phyloP scores from a whole-genome alignment of 2,113 vertebrate species.

The Thamnaconus septentrionalis region DNA sequence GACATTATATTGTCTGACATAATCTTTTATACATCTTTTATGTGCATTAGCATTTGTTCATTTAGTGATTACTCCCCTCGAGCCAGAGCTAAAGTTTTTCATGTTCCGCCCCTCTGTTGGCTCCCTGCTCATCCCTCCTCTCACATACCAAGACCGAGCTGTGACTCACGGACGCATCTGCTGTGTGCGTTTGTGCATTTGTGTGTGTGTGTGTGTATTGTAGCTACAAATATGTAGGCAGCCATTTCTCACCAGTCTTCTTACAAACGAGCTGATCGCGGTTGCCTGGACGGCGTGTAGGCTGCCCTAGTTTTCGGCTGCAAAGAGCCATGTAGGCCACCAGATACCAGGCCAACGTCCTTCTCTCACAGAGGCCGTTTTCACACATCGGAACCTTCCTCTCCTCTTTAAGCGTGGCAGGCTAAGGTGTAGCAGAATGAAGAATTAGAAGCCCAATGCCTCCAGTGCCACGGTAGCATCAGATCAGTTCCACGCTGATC shows the following conservation, averaged over 20 bases:
- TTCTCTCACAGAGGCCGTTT: background rate
- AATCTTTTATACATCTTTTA: too few species aligned
- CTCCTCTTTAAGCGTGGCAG: too few species aligned
- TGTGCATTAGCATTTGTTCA: background rate
- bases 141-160: conserved; percentile 19
- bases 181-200: conserved; percentile 2
- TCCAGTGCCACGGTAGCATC: too few species aligned
- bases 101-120: background rate
- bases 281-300: conserved; percentile 41
- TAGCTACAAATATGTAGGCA: conserved; percentile 34
- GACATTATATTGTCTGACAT: too few species aligned
- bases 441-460: too few species aligned
- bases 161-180: conserved; percentile 42
- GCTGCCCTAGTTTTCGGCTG: conserved; percentile 57
- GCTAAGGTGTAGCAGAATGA: too few species aligned
- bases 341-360: conserved; percentile 40
- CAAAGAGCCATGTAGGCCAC: conserved; percentile 62
- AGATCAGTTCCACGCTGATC: too few species aligned
- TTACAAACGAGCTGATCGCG: conserved; percentile 17
- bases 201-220: background rate
- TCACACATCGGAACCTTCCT: too few species aligned
- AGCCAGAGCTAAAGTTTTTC: background rate
- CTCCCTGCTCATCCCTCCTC: conserved; percentile 11
- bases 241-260: conserved; percentile 34
- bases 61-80: background rate